Evolutionary conservation across 2,888 invertebrate genomes (phyloP), one percentile per base, ranked within the genome.

Genomic region (Drosophila austrosaltans): DNA sequence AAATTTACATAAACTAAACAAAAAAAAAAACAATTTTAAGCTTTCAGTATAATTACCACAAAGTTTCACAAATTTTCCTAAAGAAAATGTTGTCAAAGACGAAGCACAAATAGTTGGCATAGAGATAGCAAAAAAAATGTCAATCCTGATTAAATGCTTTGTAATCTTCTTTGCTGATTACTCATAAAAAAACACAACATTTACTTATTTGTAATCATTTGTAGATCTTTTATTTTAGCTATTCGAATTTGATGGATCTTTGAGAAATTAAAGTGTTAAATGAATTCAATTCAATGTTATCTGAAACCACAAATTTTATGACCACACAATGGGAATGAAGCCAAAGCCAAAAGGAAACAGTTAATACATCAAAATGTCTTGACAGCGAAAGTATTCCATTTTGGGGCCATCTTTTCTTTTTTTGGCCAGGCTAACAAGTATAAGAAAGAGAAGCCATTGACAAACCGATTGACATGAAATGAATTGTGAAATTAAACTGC

Each of bases 401-500:
- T 61, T 63, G 58, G 39, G 16, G 42, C 64, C 64, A 60, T 56
- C 44, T 72, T 56, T 69, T 44, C 57, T 69, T 69, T 63, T 70
- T 67, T 69, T 69, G 56, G 67, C 67, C 61, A 53, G 8, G 16
- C 48, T 48, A 25, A 48, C 48, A 48, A 20, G 61, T 5, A 36
- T 28, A 22, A 6, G 56, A 32, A 48, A 39, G 40, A 48, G 42
- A 39, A 58, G 64, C 68, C 78, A 69, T 70, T 75, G 83, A 85
- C 86, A 84, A 77, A 75, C 59, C 78, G 87, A 81, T 87, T 82
- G 87, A 84, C 85, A 89, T 85, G 76, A 86, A 86, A 89, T 89
- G 86, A 86, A 89, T 87, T 86, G 89, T 84, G 81, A 87, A 86
- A 89, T 89, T 87, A 82, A 82, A 77, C 79, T 81, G 79, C 69